Evolutionary conservation across 1,140 invertebrate genomes (phyloP), one percentile per base, ranked within the genome.

Genomic region (Mercenaria mercenaria): DNA sequence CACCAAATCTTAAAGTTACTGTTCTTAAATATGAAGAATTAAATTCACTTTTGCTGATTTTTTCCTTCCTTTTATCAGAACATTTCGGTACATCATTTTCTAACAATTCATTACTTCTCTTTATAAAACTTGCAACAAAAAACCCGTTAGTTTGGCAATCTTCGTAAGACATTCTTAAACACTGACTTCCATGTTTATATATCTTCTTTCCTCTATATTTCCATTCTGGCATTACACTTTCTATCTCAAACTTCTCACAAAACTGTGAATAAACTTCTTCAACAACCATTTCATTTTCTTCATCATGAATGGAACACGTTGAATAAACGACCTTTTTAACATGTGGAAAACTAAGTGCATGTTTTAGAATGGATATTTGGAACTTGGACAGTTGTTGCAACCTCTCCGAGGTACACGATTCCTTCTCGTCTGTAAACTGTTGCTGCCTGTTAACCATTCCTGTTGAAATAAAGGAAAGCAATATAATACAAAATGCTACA

Each of bases 261-360:
- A 95, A 93, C 26, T 93, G 76, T 6, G 93, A 72, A 23, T 97
- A 92, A 3, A 96, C 96, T 90, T 97, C 97, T 37, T 95, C 92
- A 8, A 99, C 96, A 0, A 99, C 99, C 92, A 97, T 96, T 96
- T 99, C 99, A 95, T 99, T 99, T 96, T 99, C 99, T 96, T 98
- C 97, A 10, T 97, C 96, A 95, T 98, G 97, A 37, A 99, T 94
- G 0, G 99, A 99, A 95, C 99, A 99, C 0, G 99, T 99, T 26
- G 99, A 99, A 95, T 99, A 99, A 10, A 99, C 97, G 67, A 99
- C 97, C 88, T 97, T 96, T 94, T 98, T 98, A 0, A 97, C 98
- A 85, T 97, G 97, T 1, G 98, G 98, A 95, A 99, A 99, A 26
- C 96, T 97, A 91, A 99, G 97, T 0, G 99, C 99, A 95, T 98